Evolutionary conservation across 92 coral and sea anemone genomes (phyloP), one percentile per base, ranked within the genome.

Genomic region (Nematostella vectensis): DNA sequence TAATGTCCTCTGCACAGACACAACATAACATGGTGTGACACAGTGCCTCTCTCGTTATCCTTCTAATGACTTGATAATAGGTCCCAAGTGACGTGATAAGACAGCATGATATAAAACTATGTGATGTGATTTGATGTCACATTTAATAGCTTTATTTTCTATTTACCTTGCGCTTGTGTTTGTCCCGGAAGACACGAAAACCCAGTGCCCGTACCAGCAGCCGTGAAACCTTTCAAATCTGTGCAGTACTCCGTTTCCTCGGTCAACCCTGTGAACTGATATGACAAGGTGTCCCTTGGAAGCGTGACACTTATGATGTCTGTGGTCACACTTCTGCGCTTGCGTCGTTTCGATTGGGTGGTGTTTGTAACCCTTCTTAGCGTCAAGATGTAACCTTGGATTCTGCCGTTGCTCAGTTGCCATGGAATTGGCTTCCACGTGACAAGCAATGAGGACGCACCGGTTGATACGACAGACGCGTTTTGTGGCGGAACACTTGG

Each of bases 351-450:
- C 4, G 29, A 28, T 6, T 33, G 40, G 6, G 40, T 33, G n/a
- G n/a, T n/a, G n/a, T n/a, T n/a, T n/a, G n/a, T n/a, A n/a, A n/a
- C n/a, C 15, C 40, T 33, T 6, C 15, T 6, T 33, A 33, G 6
- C 15, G 6, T 15, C 11, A 77, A 42, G 17, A 30, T 57, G 54
- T 57, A 70, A 29, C 83, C 83, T 3, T 11, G 51, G 26, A 77
- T 57, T 1, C 13, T 29, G 24, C 78, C 68, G 47, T 47, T 54
- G 29, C 39, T 16, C 1, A 25, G 1, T 13, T 11, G 19, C 69
- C 60, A 56, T 2, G n/a, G 1, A 0, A 54, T 53, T 10, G 27
- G 19, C 11, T 16, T 1, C 80, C 75, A 72, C 0, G 70, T 36
- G 21, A 78, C 70, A 15, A 31, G 65, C 13, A 78, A 11, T 19